Percentiles rank a stretch among this genome's conserved stretches.
These are phyloP conservation scores for Ormia ochracea DNA, from an alignment of 2,888 invertebrate genomes.

Conservation along the genomic window DNA sequence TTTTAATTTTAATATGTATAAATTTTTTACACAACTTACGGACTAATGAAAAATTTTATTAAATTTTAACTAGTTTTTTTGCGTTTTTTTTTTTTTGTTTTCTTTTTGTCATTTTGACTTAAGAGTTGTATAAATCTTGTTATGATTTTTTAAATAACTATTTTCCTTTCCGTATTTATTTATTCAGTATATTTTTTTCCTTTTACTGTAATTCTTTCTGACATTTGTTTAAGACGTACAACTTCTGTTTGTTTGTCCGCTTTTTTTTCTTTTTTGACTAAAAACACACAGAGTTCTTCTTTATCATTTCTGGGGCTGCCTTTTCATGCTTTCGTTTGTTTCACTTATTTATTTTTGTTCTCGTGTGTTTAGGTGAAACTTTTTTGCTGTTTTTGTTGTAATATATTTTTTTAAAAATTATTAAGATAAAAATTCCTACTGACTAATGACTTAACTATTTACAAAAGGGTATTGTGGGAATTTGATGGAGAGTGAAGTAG, in stretches of 20 bases:
- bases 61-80: conserved; percentile 48
- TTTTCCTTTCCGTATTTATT: conserved; percentile 23
- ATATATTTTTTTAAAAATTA: conserved; percentile 67
- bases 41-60: conserved; percentile 46
- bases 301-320: conserved; percentile 33
- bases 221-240: conserved; percentile 42
- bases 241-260: conserved; percentile 40
- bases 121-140: conserved; percentile 52
- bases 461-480: conserved; percentile 65
- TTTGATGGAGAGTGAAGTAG: neutral
- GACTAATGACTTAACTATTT: conserved; percentile 77
- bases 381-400: conserved; percentile 61
- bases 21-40: conserved; percentile 55
- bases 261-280: conserved; percentile 42
- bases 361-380: conserved; percentile 38
- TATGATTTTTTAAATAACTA: conserved; percentile 33
- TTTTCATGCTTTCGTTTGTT: conserved; percentile 21
- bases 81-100: neutral
- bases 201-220: conserved; percentile 9
- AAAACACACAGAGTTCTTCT: conserved; percentile 43
- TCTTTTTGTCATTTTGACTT: conserved; percentile 33
- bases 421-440: conserved; percentile 70
- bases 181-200: conserved; percentile 15
- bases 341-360: conserved; percentile 45
- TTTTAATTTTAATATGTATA: conserved; percentile 10